A percentile compares a stretch with the other conserved stretches of the same genome.
Conservation (phyloP, 2,888 invertebrate species). For the Drosophila yooni region DNA sequence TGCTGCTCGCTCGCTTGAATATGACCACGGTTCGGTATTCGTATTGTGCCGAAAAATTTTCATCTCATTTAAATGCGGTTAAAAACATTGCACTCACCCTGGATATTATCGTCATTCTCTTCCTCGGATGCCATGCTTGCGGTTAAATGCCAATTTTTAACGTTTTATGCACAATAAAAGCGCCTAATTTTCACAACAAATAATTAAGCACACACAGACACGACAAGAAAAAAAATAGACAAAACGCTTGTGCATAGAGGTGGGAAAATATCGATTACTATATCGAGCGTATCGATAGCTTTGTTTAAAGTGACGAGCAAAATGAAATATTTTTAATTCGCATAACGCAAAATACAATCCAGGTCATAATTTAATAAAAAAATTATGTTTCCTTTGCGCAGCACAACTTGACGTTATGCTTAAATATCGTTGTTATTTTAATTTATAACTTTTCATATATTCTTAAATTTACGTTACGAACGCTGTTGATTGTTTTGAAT, state of each 20-base stretch:
- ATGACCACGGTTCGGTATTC: slow-evolving; percentile 75
- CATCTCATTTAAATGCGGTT: slow-evolving; percentile 35
- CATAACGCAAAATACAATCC: neutral
- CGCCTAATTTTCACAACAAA: slow-evolving; percentile 72
- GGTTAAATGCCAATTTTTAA: slow-evolving; percentile 63
- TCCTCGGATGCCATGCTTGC: slow-evolving; percentile 93
- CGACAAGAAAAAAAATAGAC: slow-evolving; percentile 73
- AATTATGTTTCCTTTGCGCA: neutral
- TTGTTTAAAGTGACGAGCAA: neutral
- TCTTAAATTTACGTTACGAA: neutral
- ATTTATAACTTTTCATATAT: neutral
- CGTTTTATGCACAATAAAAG: slow-evolving; percentile 71
- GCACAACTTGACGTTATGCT: neutral
- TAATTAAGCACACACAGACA: slow-evolving; percentile 77
- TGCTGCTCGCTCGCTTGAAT: slow-evolving; percentile 72
- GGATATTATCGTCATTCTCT: slow-evolving; percentile 93
- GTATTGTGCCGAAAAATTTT: slow-evolving; percentile 65
- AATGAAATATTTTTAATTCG: neutral
- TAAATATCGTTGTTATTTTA: neutral
- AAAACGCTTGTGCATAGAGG: slow-evolving; percentile 46
- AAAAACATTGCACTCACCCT: slow-evolving; percentile 88
- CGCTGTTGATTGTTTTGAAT: slow-evolving; percentile 1
- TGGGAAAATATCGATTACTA: slow-evolving; percentile 33
- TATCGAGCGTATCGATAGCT: slow-evolving; percentile 15
- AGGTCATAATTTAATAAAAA: neutral